A percentile compares a stretch with the other conserved stretches of the same genome.
Conservation (phyloP, 2,113 vertebrate species). For the Pteropus alecto region DNA sequence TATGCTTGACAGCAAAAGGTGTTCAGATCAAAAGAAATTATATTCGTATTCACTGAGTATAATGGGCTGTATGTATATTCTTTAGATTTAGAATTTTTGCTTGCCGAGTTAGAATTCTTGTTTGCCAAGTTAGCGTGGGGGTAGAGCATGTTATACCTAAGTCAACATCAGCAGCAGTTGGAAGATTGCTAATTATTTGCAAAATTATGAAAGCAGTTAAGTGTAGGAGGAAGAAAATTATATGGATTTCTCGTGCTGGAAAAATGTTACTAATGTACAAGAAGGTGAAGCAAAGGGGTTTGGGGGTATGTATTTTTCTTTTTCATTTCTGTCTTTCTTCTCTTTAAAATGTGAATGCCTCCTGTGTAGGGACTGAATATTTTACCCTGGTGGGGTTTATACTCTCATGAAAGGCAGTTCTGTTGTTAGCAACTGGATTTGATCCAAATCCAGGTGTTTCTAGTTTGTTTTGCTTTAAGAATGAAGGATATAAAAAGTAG, state of each 20-base stretch:
- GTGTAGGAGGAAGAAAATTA: slow-evolving; percentile 63
- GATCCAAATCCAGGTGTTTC: not conserved
- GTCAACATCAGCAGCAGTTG: not conserved
- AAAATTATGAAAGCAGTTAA: slow-evolving; percentile 58
- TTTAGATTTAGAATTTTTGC: not conserved
- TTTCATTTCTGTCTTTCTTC: slow-evolving; percentile 58
- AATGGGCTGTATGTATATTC: not conserved
- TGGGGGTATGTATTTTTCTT: slow-evolving; percentile 30
- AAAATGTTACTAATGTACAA: slow-evolving; percentile 51
- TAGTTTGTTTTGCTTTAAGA: not conserved
- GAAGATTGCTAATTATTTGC: slow-evolving; percentile 65
- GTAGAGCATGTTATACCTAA: not conserved
- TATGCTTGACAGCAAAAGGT: not conserved
- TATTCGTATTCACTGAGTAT: not conserved
- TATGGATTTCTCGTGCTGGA: slow-evolving; percentile 44
- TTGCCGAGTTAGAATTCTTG: slow-evolving; percentile 29
- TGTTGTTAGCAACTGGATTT: not conserved
- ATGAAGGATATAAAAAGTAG: not conserved
- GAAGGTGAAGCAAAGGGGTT: slow-evolving; percentile 57
- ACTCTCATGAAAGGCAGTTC: not conserved
- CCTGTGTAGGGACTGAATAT: slow-evolving; percentile 61
- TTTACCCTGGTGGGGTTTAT: slow-evolving; percentile 43
- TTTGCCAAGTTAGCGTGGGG: slow-evolving; percentile 19
- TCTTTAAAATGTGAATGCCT: slow-evolving; percentile 64
- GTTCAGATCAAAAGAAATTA: not conserved